Percentiles rank a stretch among this genome's conserved stretches.
Evolutionary conservation across 2,888 invertebrate species (phyloP).

Genomic region (Athalia circularis): DNA sequence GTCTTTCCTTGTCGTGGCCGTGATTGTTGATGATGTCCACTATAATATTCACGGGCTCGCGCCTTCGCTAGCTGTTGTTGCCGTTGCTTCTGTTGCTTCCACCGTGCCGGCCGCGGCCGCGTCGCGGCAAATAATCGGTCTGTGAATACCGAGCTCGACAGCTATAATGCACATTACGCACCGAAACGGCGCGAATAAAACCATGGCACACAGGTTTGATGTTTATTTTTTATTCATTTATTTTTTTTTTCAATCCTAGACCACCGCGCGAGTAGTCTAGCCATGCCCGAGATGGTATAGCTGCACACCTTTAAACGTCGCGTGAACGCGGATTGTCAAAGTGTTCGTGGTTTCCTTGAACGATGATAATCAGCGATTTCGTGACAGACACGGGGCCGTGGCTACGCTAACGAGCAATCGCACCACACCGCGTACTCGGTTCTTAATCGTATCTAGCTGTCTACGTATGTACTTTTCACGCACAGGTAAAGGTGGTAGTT

Average conservation of each 20-base stretch:
- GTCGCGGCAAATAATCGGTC: conserved; percentile 57
- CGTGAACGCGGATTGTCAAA: conserved; percentile 44
- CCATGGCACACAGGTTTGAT: conserved; percentile 12
- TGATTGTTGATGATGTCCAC: conserved; percentile 15
- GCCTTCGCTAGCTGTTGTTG: conserved; percentile 52
- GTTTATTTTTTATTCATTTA: not conserved
- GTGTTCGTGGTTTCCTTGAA: conserved; percentile 72
- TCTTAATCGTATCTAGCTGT: conserved; percentile 22
- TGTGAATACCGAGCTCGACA: conserved; percentile 56
- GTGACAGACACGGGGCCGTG: conserved; percentile 75
- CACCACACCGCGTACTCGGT: conserved; percentile 59
- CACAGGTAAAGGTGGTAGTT: not conserved
- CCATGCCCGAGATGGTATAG: conserved; percentile 68
- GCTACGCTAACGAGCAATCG: conserved; percentile 74
- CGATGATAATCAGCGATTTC: conserved; percentile 75
- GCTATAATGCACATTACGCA: conserved; percentile 51
- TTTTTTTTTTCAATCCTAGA: conserved; percentile 58
- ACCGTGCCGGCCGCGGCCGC: conserved; percentile 29
- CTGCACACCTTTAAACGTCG: conserved; percentile 38
- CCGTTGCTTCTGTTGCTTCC: conserved; percentile 54
- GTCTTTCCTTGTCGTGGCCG: conserved; percentile 56
- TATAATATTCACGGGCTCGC: conserved; percentile 34
- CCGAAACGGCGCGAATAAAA: conserved; percentile 57
- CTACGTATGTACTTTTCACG: conserved; percentile 42
- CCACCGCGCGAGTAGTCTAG: conserved; percentile 64